Evolutionary conservation across 2,797 vertebrate species (phyloP), one percentile per base, ranked within the genome.

Genomic region (Tympanoctomys barrerae): DNA sequence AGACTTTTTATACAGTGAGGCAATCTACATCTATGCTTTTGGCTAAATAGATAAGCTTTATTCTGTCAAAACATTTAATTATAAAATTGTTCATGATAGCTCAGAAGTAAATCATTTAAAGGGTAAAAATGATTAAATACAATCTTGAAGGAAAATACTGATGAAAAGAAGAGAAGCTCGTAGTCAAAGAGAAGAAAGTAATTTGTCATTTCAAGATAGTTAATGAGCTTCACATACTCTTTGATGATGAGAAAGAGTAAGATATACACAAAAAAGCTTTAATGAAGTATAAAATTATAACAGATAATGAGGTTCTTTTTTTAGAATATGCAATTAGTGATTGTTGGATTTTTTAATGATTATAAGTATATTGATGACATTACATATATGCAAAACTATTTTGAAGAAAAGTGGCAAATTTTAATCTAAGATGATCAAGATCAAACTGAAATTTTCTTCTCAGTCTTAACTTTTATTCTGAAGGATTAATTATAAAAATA

Each of bases 41-140:
- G 94, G 86, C 93, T 97, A 97, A 97, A 94, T 33, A 97, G 97
- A 98, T 97, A 97, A 97, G 83, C 0, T 96, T 94, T 97, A 96
- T 54, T 84, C 85, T 36, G 19, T 98, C 94, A 98, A 98, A 98
- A 97, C 91, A 97, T 97, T 97, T 98, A 97, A 98, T 98, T 98
- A 98, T 97, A 86, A 97, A 98, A 90, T 96, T 96, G 89, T 97
- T 97, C 89, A 24, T 96, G 70, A 95, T 97, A 66, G 93, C 98
- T 97, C 94, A 97, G 91, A 96, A 97, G 92, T 90, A 97, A 96
- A 97, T 97, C 61, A 97, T 98, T 95, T 97, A 88, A 97, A 92
- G 70, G 79, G 11, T 54, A 87, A 95, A 96, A 97, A 87, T 61
- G 59, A 95, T 92, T 96, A 96, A 92, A 95, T 96, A 93, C 94